Evolutionary conservation across 1,140 invertebrate species (phyloP).

Genomic region (Heterodera schachtii): DNA sequence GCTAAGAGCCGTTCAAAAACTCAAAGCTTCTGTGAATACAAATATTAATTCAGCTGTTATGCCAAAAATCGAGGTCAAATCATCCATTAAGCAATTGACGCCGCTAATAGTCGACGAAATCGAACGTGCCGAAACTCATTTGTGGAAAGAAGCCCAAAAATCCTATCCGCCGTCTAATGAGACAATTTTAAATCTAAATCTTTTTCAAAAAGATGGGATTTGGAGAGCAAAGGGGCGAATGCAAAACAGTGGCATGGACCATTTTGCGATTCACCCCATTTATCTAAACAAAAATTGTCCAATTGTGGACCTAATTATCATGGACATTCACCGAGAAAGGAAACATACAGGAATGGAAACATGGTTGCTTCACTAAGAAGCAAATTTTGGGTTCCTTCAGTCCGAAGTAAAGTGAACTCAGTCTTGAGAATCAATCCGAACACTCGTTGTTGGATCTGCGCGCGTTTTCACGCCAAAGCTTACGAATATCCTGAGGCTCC

Average conservation of each 20-base stretch:
- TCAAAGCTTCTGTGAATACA: not conserved
- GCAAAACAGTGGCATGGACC: not conserved
- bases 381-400: not conserved
- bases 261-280: not conserved
- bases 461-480: not conserved
- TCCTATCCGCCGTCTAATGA: not conserved
- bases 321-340: not conserved
- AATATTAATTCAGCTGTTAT: not conserved
- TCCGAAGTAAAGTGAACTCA: not conserved
- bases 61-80: not conserved
- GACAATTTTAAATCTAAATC: constrained; percentile 6
- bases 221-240: constrained; percentile 13
- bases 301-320: not conserved
- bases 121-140: not conserved
- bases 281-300: not conserved
- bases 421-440: not conserved
- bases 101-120: not conserved
- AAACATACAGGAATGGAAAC: constrained; percentile 1
- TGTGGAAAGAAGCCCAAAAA: constrained; percentile 6
- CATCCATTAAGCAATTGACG: not conserved
- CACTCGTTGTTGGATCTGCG: not conserved
- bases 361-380: not conserved
- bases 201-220: constrained; percentile 1
- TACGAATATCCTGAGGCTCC: not conserved
- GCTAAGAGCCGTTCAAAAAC: no score